These are phyloP conservation scores for Cottus gobio DNA, from an alignment of 2,113 vertebrate species.

Conservation along the genomic window DNA sequence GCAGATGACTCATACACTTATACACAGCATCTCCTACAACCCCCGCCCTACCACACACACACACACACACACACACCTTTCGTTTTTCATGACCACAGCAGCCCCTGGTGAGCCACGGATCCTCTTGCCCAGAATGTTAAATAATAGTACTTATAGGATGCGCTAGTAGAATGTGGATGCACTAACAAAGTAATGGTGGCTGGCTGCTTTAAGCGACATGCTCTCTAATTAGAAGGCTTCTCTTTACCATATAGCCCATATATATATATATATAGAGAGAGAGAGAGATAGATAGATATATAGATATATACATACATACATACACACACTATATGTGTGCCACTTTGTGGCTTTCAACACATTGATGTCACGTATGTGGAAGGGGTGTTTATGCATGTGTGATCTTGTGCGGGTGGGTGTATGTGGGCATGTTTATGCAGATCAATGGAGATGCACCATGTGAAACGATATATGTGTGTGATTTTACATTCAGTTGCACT, in stretches of 20 bases:
- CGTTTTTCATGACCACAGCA: slow-evolving; percentile 64
- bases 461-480: slow-evolving; percentile 35
- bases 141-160: slow-evolving; percentile 56
- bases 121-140: slow-evolving; percentile 59
- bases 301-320: too few relatives aligned
- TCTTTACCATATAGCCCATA: slow-evolving; percentile 45
- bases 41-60: slow-evolving; percentile 9
- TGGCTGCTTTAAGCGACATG: slow-evolving; percentile 43
- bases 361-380: slow-evolving; percentile 48
- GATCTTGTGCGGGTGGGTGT: slow-evolving; percentile 40
- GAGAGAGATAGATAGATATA: too few relatives aligned
- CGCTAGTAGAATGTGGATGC: slow-evolving; percentile 32
- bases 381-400: slow-evolving; percentile 48
- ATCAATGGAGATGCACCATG: slow-evolving; percentile 11
- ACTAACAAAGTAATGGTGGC: slow-evolving; percentile 58
- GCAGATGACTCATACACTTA: slow-evolving; percentile 71
- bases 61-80: slow-evolving; percentile 13
- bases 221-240: slow-evolving; percentile 68
- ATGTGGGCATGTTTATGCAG: slow-evolving; percentile 70
- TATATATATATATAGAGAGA: too few relatives aligned
- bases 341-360: slow-evolving; percentile 22
- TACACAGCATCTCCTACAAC: slow-evolving; percentile 23
- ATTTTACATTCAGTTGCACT: slow-evolving; percentile 32
- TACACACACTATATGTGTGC: too few relatives aligned
- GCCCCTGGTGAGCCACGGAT: slow-evolving; percentile 51